These are phyloP conservation scores for Drosophila oshimai DNA, from an alignment of 1,140 invertebrate species.

Conservation along the genomic window DNA sequence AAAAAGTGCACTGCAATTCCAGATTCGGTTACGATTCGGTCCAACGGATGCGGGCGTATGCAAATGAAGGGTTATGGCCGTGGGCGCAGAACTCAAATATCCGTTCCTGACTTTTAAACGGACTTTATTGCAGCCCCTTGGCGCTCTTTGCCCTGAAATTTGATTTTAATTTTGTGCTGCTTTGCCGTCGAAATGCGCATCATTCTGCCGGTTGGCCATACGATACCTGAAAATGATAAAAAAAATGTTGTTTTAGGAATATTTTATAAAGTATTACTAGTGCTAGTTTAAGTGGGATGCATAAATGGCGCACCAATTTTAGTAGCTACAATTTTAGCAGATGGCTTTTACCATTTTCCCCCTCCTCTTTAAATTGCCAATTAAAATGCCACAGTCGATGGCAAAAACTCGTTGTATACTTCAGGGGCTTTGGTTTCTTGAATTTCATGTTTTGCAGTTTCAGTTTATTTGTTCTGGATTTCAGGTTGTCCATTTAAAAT, in stretches of 20 bases:
- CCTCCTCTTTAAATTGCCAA: neutral
- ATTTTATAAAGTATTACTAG: neutral
- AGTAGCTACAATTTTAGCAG: neutral
- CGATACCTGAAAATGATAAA: constrained; percentile 25
- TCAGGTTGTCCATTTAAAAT: neutral
- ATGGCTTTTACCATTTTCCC: neutral
- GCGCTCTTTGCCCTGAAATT: constrained; percentile 32
- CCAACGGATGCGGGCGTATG: neutral
- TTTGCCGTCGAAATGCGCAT: constrained; percentile 16
- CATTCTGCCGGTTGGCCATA: constrained; percentile 28
- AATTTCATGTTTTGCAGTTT: neutral
- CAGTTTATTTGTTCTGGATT: neutral
- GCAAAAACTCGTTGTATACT: neutral
- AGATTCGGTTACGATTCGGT: neutral
- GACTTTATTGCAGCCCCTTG: neutral
- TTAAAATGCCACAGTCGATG: constrained; percentile 5
- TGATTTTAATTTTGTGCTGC: constrained; percentile 47
- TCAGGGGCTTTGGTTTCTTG: neutral
- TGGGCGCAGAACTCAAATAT: neutral
- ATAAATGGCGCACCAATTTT: neutral
- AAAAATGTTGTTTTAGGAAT: neutral
- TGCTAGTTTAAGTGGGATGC: neutral
- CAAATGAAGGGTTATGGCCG: constrained; percentile 4
- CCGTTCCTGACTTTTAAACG: constrained; percentile 1
- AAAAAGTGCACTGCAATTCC: constrained; percentile 22